Conservation (phyloP, 2,113 vertebrate genomes). For the rat (Rattus norvegicus) region DNA sequence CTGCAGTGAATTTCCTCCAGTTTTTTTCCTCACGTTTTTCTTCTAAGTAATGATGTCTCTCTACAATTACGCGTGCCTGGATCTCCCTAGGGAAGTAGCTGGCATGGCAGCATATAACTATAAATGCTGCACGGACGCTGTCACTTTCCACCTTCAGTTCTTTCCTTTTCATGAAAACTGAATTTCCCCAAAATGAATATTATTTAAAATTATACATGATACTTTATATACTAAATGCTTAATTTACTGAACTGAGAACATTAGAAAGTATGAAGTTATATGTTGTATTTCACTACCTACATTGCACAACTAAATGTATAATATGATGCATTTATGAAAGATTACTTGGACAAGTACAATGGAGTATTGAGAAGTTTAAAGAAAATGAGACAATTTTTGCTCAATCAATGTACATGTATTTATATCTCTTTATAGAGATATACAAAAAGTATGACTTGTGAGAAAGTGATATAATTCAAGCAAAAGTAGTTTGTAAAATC, state of each 20-base stretch:
- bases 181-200: background rate
- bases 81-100: slow-evolving; percentile 65
- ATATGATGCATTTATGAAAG: background rate
- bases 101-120: slow-evolving; percentile 39
- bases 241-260: background rate
- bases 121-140: background rate
- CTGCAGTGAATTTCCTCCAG: background rate
- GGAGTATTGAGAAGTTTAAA: slow-evolving; percentile 1
- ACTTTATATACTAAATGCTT: background rate
- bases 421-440: background rate
- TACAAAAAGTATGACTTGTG: background rate
- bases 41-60: slow-evolving; percentile 69
- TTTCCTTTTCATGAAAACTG: slow-evolving; percentile 16
- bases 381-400: background rate
- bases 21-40: slow-evolving; percentile 70
- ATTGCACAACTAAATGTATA: slow-evolving; percentile 14
- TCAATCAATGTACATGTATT: background rate
- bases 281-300: background rate
- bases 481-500: background rate
- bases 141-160: slow-evolving; percentile 20
- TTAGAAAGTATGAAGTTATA: slow-evolving; percentile 5
- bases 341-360: background rate
- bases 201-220: slow-evolving; percentile 23
- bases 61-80: slow-evolving; percentile 68
- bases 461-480: background rate